A percentile compares a stretch with the other conserved stretches of the same genome.
Evolutionary conservation across 2,888 invertebrate genomes (phyloP).

Genomic region (Epirrita christyi): DNA sequence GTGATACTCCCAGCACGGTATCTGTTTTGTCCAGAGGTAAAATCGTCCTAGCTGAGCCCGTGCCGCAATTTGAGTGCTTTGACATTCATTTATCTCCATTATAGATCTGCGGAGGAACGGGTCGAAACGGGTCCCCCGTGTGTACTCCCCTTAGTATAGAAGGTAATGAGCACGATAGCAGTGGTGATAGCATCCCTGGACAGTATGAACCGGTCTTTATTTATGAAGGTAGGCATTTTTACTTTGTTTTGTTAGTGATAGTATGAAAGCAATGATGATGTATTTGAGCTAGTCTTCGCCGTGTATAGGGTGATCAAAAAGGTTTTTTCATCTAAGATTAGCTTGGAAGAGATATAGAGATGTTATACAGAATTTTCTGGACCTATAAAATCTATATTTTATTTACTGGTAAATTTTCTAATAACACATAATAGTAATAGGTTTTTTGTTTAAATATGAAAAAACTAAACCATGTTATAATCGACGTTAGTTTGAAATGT

Average conservation of each 20-base stretch:
- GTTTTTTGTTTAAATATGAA: too few species aligned
- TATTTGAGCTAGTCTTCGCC: too few species aligned
- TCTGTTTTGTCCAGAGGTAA: slow-evolving; percentile 7
- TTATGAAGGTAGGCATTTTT: slow-evolving; percentile 33
- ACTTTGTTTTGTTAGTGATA: slow-evolving; percentile 2
- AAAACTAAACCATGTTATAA: too few species aligned
- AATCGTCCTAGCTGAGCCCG: slow-evolving; percentile 28
- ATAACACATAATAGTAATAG: too few species aligned
- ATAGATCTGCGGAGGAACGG: slow-evolving; percentile 64
- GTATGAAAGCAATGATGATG: not conserved
- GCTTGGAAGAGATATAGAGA: too few species aligned
- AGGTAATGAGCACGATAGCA: slow-evolving; percentile 39
- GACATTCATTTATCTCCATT: slow-evolving; percentile 83
- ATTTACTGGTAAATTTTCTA: too few species aligned
- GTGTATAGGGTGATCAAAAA: too few species aligned
- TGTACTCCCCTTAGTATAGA: slow-evolving; percentile 46
- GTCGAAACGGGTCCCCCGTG: slow-evolving; percentile 62
- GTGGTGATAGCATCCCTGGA: slow-evolving; percentile 37
- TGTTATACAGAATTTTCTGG: too few species aligned
- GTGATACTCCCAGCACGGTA: too few species aligned
- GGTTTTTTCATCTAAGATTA: too few species aligned
- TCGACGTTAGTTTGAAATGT: too few species aligned
- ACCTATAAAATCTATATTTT: too few species aligned
- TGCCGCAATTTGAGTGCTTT: slow-evolving; percentile 72
- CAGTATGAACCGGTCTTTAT: slow-evolving; percentile 34